Evolutionary conservation across 2,888 invertebrate species (phyloP).

Genomic region (Spisula subtruncata): DNA sequence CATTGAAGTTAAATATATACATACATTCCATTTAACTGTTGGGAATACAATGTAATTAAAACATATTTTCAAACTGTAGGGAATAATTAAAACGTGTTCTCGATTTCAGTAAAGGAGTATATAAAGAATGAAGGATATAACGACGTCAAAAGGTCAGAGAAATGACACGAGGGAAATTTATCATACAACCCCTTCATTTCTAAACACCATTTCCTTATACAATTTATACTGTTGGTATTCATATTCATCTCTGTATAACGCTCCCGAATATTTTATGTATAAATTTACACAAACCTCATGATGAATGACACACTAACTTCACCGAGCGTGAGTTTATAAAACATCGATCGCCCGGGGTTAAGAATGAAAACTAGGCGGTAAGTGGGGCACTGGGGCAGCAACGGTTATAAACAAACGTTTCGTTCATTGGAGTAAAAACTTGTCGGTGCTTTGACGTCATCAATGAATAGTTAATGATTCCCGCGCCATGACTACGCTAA

Average conservation of each 20-base stretch:
- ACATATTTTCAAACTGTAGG: too few relatives aligned
- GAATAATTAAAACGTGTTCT: too few relatives aligned
- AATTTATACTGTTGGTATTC: too few relatives aligned
- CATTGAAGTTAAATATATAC: too few relatives aligned
- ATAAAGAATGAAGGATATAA: not conserved
- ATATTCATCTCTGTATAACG: not conserved
- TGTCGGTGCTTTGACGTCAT: constrained; percentile 11
- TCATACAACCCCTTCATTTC: not conserved
- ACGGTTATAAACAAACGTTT: not conserved
- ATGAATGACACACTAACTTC: not conserved
- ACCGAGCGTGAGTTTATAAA: not conserved
- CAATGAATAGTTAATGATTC: constrained; percentile 19
- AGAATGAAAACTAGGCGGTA: not conserved
- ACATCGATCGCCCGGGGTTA: constrained; percentile 10
- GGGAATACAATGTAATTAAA: too few relatives aligned
- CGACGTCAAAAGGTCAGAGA: not conserved
- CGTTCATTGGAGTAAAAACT: not conserved
- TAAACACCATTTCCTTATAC: not conserved
- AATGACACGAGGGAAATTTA: not conserved
- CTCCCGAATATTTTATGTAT: not conserved
- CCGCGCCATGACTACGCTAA: constrained; percentile 18
- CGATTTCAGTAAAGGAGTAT: not conserved
- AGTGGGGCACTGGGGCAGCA: not conserved
- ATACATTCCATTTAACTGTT: too few relatives aligned
- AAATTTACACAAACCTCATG: not conserved